phyloP scores from a whole-genome alignment of 2,888 invertebrate species.

The Pollenia labialis region DNA sequence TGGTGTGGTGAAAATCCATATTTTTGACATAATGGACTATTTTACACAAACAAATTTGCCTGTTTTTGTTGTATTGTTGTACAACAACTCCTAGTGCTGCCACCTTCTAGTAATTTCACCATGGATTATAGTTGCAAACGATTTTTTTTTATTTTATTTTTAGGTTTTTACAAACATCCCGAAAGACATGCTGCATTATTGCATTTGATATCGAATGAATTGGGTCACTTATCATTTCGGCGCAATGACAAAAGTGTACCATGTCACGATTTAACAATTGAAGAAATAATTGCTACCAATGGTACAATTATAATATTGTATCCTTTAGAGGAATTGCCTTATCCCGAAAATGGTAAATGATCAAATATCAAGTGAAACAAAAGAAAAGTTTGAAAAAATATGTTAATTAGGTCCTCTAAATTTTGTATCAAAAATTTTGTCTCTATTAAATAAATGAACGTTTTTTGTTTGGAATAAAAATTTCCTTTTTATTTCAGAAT shows the following conservation, averaged over 20 bases:
- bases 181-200: conserved; percentile 85
- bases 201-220: conserved; percentile 85
- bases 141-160: neutral
- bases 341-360: conserved; percentile 82
- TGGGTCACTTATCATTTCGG: conserved; percentile 85
- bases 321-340: conserved; percentile 81
- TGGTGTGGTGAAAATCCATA: no score
- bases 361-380: neutral
- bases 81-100: no score
- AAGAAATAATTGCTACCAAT: conserved; percentile 86
- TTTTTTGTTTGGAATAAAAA: neutral
- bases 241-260: conserved; percentile 68
- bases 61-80: no score
- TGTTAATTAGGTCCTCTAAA: no score
- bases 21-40: no score
- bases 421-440: no score
- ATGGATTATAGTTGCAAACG: neutral
- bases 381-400: neutral
- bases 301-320: conserved; percentile 87
- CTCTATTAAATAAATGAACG: neutral
- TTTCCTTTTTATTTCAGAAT: conserved; percentile 75
- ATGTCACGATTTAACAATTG: conserved; percentile 85
- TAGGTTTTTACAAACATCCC: conserved; percentile 82
- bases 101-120: no score
- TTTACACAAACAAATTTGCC: no score